Percentiles rank a stretch among this genome's conserved stretches.
phyloP scores from a whole-genome alignment of 2,888 invertebrate species.

The Drosophila meridionalis region DNA sequence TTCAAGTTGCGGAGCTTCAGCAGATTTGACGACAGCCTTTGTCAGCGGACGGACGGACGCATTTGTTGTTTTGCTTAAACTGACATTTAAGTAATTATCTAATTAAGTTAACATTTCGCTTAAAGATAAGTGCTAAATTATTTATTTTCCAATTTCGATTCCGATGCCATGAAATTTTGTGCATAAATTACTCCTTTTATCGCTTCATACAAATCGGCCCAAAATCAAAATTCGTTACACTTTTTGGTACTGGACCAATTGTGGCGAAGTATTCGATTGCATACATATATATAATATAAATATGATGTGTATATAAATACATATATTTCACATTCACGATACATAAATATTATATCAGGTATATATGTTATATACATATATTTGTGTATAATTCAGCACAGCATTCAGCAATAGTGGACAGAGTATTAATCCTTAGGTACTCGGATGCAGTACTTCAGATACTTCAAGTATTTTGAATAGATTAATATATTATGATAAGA shows the following conservation, averaged over 20 bases:
- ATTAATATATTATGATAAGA: too few species aligned
- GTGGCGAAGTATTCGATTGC: background rate
- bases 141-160: constrained; percentile 61
- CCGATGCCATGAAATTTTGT: constrained; percentile 1
- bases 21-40: constrained; percentile 56
- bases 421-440: too few species aligned
- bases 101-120: constrained; percentile 82
- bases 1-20: constrained; percentile 24
- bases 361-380: too few species aligned
- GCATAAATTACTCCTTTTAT: constrained; percentile 18
- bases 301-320: too few species aligned
- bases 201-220: constrained; percentile 1
- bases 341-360: too few species aligned
- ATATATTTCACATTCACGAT: too few species aligned
- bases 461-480: too few species aligned
- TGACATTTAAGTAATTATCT: constrained; percentile 78
- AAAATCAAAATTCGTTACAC: background rate
- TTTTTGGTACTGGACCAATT: background rate
- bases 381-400: too few species aligned
- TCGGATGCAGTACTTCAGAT: too few species aligned
- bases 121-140: constrained; percentile 77
- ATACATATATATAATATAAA: too few species aligned
- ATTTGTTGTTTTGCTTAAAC: constrained; percentile 71
- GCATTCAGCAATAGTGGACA: too few species aligned
- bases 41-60: constrained; percentile 46